A percentile compares a stretch with the other conserved stretches of the same genome.
These are phyloP conservation scores for Palythoa caribaeorum DNA, from an alignment of 92 coral and sea anemone genomes.

Conservation along the genomic window DNA sequence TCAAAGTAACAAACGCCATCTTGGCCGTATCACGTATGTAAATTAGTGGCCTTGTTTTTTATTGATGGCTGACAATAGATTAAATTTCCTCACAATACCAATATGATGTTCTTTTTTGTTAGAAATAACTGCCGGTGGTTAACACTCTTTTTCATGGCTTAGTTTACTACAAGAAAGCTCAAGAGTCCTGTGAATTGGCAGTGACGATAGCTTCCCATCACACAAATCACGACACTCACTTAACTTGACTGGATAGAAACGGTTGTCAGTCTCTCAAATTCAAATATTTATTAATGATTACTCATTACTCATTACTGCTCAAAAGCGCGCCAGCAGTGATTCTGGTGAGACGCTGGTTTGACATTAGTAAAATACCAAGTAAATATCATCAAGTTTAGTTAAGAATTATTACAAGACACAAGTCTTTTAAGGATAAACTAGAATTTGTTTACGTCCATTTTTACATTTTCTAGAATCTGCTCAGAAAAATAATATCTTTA, in stretches of 20 bases:
- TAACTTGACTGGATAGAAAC: background rate
- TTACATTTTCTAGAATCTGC: background rate
- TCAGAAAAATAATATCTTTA: background rate
- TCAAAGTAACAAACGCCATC: slow-evolving; percentile 33
- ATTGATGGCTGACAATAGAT: background rate
- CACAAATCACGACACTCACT: background rate
- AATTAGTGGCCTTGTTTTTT: slow-evolving; percentile 10
- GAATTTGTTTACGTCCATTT: background rate
- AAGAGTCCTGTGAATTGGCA: background rate
- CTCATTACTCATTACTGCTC: slow-evolving; percentile 36
- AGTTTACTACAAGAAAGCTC: background rate
- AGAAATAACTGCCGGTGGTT: background rate
- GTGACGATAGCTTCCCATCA: background rate
- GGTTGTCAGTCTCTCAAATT: background rate
- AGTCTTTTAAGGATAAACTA: slow-evolving; percentile 18
- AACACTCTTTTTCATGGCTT: background rate
- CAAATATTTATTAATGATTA: slow-evolving; percentile 47
- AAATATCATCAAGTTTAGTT: background rate
- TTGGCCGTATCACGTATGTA: slow-evolving; percentile 18
- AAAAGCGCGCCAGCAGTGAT: slow-evolving; percentile 31
- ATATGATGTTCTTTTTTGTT: slow-evolving; percentile 27
- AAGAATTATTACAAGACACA: background rate
- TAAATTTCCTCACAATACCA: background rate
- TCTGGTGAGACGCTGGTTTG: background rate
- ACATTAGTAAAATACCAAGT: background rate